Evolutionary conservation across 2,113 vertebrate species (phyloP).

Genomic region (Polypterus bichir): DNA sequence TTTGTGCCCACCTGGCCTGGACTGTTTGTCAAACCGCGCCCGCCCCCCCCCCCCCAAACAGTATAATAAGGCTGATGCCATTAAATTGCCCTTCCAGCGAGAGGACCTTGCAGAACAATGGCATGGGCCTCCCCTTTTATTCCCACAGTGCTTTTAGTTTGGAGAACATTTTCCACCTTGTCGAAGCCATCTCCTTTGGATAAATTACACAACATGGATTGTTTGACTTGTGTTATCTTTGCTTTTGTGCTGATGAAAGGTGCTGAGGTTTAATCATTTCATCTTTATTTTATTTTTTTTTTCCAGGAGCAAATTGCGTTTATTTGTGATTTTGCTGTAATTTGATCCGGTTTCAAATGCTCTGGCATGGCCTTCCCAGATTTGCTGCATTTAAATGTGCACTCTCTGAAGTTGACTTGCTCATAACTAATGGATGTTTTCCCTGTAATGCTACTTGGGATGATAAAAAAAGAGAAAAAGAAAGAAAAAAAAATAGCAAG

Average conservation of each 20-base stretch:
- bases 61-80: no score
- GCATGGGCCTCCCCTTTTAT: no score
- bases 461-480: constrained; percentile 30
- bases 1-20: no score
- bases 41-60: no score
- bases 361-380: background rate
- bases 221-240: constrained; percentile 18
- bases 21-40: no score
- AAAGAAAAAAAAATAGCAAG: constrained; percentile 14
- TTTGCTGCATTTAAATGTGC: background rate
- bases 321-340: constrained; percentile 21
- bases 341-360: constrained; percentile 24
- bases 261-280: constrained; percentile 26
- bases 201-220: constrained; percentile 27
- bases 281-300: constrained; percentile 19
- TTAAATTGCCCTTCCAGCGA: no score
- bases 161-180: background rate
- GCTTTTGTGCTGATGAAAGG: constrained; percentile 19
- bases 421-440: constrained; percentile 32
- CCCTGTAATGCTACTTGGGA: constrained; percentile 28
- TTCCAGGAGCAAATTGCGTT: constrained; percentile 23
- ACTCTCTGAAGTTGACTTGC: constrained; percentile 28
- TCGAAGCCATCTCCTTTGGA: constrained; percentile 11
- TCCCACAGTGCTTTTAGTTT: constrained; percentile 4
- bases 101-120: no score